phyloP scores from a whole-genome alignment of 1,140 invertebrate genomes.

The Nephila pilipes region DNA sequence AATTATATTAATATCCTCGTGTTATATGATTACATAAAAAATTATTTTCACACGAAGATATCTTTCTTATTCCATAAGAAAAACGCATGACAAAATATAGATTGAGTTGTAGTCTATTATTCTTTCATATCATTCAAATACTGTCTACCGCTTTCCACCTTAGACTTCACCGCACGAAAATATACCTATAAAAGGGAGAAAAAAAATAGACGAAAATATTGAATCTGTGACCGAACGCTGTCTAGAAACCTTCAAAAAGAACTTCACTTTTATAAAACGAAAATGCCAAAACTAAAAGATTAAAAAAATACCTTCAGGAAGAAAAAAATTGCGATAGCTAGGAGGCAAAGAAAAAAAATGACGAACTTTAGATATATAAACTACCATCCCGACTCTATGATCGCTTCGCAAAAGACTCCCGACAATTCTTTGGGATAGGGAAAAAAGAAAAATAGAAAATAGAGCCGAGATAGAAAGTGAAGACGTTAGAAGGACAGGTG shows the following conservation, averaged over 20 bases:
- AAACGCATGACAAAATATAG: no score
- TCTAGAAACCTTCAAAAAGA: slow-evolving; percentile 37
- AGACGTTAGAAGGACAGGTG: slow-evolving; percentile 40
- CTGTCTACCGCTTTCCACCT: background rate
- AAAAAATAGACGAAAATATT: background rate
- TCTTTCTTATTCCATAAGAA: no score
- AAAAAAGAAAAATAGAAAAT: slow-evolving; percentile 13
- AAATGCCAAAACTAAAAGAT: slow-evolving; percentile 16
- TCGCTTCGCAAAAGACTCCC: slow-evolving; percentile 30
- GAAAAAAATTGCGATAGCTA: background rate
- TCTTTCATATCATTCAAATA: background rate
- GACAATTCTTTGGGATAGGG: slow-evolving; percentile 11
- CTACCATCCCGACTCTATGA: slow-evolving; percentile 23
- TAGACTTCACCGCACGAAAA: background rate
- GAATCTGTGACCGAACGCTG: slow-evolving; percentile 35
- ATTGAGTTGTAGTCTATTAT: no score
- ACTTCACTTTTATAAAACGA: background rate
- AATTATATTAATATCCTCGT: no score
- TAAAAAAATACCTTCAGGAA: background rate
- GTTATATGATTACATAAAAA: no score
- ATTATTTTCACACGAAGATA: no score
- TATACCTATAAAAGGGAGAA: background rate
- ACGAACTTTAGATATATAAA: slow-evolving; percentile 40
- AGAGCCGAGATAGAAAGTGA: slow-evolving; percentile 8
- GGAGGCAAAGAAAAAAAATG: background rate